Conservation (phyloP, 2,113 vertebrate genomes). For the Tyrannus savana region DNA sequence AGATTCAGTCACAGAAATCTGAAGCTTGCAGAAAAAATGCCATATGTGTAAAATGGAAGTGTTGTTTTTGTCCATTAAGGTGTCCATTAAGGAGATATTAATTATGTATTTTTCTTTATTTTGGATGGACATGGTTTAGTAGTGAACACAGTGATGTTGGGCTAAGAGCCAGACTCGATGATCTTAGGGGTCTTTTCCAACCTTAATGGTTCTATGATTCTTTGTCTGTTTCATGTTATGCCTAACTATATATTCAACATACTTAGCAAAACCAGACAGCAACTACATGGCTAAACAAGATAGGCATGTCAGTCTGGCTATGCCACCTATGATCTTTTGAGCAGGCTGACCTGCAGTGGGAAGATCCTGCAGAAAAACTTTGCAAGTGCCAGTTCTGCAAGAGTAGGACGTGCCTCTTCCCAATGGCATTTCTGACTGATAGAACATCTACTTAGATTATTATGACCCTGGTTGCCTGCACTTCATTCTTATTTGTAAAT, state of each 20-base stretch:
- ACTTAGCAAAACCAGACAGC: background rate
- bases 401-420: background rate
- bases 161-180: background rate
- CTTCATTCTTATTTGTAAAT: background rate
- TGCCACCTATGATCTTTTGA: background rate
- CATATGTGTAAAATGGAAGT: background rate
- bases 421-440: background rate
- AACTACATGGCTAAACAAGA: background rate
- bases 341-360: background rate
- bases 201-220: background rate
- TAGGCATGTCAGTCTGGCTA: background rate
- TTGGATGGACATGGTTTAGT: background rate
- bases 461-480: background rate
- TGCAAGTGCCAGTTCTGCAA: background rate
- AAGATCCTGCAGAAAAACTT: background rate
- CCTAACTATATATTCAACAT: background rate
- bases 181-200: background rate
- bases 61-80: background rate
- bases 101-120: background rate
- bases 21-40: background rate
- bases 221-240: background rate
- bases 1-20: background rate
- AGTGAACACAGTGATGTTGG: background rate
- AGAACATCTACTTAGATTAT: background rate
- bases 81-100: background rate